Evolutionary conservation across 2,113 vertebrate species (phyloP).

Genomic region (Vimba vimba): DNA sequence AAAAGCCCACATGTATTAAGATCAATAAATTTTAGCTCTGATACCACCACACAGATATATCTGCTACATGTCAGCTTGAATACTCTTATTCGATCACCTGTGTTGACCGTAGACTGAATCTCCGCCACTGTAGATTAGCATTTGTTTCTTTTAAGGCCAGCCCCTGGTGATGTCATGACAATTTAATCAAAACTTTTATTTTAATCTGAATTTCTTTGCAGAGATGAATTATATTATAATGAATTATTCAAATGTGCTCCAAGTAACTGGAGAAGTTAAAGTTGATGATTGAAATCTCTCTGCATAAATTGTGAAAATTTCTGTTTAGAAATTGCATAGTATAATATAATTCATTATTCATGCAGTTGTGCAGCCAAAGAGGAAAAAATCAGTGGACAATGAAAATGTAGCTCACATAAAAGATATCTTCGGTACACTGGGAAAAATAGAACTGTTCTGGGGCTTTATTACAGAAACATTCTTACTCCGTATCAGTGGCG

Average conservation of each 20-base stretch:
- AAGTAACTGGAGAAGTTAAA: conserved; percentile 31
- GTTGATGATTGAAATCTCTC: conserved; percentile 26
- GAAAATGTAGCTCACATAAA: conserved; percentile 11
- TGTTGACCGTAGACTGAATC: not conserved
- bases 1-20: not conserved
- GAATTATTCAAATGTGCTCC: conserved; percentile 39
- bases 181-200: conserved; percentile 28
- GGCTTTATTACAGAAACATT: not conserved
- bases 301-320: conserved; percentile 37
- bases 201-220: not conserved
- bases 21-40: not conserved
- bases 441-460: not conserved
- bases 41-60: not conserved
- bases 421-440: conserved; percentile 1
- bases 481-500: not conserved
- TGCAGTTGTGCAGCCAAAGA: not conserved
- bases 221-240: conserved; percentile 16
- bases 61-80: not conserved
- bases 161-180: conserved; percentile 16
- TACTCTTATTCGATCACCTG: not conserved
- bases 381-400: not conserved
- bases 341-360: conserved; percentile 23
- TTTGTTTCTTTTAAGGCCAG: conserved; percentile 18
- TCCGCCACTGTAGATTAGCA: not conserved
- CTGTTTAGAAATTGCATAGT: not conserved